These are phyloP conservation scores for Carollia perspicillata DNA, from an alignment of 2,113 vertebrate genomes.

Conservation along the genomic window DNA sequence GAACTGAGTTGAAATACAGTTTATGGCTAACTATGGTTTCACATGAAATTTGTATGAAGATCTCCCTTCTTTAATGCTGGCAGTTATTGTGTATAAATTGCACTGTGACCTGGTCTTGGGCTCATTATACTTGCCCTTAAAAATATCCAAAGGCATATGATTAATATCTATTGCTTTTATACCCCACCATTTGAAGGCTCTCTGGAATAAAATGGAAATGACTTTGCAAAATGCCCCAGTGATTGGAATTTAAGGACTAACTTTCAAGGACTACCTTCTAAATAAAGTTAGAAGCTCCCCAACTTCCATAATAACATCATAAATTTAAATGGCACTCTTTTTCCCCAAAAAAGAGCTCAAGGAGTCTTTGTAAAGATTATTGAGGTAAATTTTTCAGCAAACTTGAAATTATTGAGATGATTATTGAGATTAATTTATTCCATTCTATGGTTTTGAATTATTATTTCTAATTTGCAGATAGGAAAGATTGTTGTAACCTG, in stretches of 20 bases:
- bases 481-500: not conserved
- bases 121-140: not conserved
- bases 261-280: not conserved
- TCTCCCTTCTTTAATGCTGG: not conserved
- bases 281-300: not conserved
- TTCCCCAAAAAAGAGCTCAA: not conserved
- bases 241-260: not conserved
- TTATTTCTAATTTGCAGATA: not conserved
- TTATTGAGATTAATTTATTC: not conserved
- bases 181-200: not conserved
- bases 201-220: not conserved
- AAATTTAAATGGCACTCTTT: not conserved
- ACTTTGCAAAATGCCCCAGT: not conserved
- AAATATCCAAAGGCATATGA: not conserved
- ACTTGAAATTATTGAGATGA: not conserved
- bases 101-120: fast-evolving
- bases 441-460: not conserved
- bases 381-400: not conserved
- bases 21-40: not conserved
- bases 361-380: not conserved
- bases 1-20: not conserved
- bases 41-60: not conserved
- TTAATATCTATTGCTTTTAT: not conserved
- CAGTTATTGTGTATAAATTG: not conserved
- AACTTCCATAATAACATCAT: not conserved